Evolutionary conservation across 2,888 invertebrate genomes (phyloP).

Genomic region (Liopterus haemorrhoidalis): DNA sequence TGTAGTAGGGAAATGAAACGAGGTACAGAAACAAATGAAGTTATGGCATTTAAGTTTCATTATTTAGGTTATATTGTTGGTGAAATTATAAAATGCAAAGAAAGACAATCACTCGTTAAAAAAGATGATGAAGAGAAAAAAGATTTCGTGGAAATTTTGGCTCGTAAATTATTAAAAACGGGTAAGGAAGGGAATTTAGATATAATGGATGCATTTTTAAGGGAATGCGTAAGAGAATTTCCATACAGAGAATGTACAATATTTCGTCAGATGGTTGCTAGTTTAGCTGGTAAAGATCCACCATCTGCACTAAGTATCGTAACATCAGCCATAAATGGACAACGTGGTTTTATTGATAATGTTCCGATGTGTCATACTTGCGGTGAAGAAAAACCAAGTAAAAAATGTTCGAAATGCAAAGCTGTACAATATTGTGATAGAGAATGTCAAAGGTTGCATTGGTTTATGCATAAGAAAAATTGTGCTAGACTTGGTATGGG

Average conservation of each 20-base stretch:
- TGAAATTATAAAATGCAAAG: slow-evolving; percentile 64
- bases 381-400: slow-evolving; percentile 80
- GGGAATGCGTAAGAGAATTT: slow-evolving; percentile 83
- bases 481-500: slow-evolving; percentile 58
- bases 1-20: slow-evolving; percentile 82
- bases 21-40: slow-evolving; percentile 78
- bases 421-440: slow-evolving; percentile 89
- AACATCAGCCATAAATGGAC: slow-evolving; percentile 79
- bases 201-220: slow-evolving; percentile 66
- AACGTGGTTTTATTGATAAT: slow-evolving; percentile 67
- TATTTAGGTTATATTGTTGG: slow-evolving; percentile 70
- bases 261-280: slow-evolving; percentile 77
- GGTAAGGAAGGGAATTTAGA: slow-evolving; percentile 61
- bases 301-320: slow-evolving; percentile 67
- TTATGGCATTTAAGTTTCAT: slow-evolving; percentile 86
- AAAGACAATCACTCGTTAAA: slow-evolving; percentile 54
- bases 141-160: slow-evolving; percentile 68
- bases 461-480: slow-evolving; percentile 85
- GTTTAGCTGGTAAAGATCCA: slow-evolving; percentile 67
- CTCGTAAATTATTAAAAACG: slow-evolving; percentile 69
- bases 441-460: slow-evolving; percentile 89
- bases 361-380: slow-evolving; percentile 76
- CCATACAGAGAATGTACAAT: slow-evolving; percentile 85
- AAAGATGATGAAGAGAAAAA: slow-evolving; percentile 50
- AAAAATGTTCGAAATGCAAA: slow-evolving; percentile 94